Conservation (phyloP, 2,113 vertebrate genomes). For the Mastomys natalensis region DNA sequence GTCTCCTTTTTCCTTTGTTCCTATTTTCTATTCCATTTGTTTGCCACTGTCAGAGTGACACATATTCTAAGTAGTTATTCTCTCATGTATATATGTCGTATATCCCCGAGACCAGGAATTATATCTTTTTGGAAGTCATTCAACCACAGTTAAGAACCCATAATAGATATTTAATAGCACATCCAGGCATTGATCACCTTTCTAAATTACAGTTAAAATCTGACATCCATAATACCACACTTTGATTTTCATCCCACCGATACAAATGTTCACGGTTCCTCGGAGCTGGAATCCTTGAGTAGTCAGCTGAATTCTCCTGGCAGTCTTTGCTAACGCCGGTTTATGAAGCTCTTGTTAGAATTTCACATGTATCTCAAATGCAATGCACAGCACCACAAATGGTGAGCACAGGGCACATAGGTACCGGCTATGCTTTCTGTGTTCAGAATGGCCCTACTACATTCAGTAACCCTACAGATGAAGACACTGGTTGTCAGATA, state of each 20-base stretch:
- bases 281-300: not conserved
- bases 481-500: slow-evolving; percentile 29
- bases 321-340: not conserved
- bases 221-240: not conserved
- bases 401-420: not conserved
- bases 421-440: not conserved
- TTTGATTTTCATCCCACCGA: not conserved
- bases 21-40: slow-evolving; percentile 22
- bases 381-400: not conserved
- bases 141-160: slow-evolving; percentile 53
- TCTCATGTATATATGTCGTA: slow-evolving; percentile 24
- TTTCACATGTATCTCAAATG: not conserved
- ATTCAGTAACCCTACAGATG: not conserved
- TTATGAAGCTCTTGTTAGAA: not conserved
- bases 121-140: slow-evolving; percentile 64
- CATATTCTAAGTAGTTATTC: slow-evolving; percentile 33
- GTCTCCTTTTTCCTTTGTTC: not conserved
- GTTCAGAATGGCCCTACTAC: slow-evolving; percentile 13
- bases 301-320: not conserved
- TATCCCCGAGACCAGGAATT: slow-evolving; percentile 40
- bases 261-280: not conserved
- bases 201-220: slow-evolving; percentile 62
- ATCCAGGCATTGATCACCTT: slow-evolving; percentile 38
- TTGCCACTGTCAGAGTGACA: not conserved
- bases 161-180: slow-evolving; percentile 54